phyloP scores from a whole-genome alignment of 2,113 vertebrate species.

The Dascyllus trimaculatus region DNA sequence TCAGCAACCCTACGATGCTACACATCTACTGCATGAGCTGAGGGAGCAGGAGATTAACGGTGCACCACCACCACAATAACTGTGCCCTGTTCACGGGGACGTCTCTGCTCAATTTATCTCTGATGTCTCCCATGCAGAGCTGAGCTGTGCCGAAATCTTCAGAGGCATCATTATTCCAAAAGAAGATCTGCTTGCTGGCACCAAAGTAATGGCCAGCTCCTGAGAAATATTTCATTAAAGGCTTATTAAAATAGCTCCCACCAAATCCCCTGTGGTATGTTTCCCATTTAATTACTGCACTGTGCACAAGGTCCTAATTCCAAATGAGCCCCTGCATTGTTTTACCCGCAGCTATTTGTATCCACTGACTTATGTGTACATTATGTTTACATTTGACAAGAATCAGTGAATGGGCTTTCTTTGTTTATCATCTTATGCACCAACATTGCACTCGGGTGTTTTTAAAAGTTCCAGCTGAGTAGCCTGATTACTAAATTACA shows the following conservation, averaged over 20 bases:
- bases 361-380: neutral
- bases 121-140: neutral
- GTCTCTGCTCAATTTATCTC: conserved; percentile 40
- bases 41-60: conserved; percentile 21
- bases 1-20: conserved; percentile 17
- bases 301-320: conserved; percentile 31
- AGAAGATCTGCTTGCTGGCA: conserved; percentile 54
- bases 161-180: conserved; percentile 56
- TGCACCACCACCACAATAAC: conserved; percentile 38
- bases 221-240: conserved; percentile 74
- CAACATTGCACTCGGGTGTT: neutral
- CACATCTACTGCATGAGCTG: neutral
- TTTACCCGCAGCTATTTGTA: neutral
- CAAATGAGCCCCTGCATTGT: neutral
- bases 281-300: conserved; percentile 60
- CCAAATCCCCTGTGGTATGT: conserved; percentile 72
- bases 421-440: conserved; percentile 7
- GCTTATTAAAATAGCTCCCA: conserved; percentile 73
- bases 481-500: neutral
- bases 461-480: conserved; percentile 11
- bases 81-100: conserved; percentile 8
- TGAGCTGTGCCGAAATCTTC: conserved; percentile 49
- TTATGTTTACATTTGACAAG: neutral
- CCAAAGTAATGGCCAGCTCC: conserved; percentile 47
- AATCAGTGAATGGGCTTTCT: neutral